Evolutionary conservation across 1,140 invertebrate species (phyloP), one percentile per base, ranked within the genome.

Genomic region (Bombus waltoni): DNA sequence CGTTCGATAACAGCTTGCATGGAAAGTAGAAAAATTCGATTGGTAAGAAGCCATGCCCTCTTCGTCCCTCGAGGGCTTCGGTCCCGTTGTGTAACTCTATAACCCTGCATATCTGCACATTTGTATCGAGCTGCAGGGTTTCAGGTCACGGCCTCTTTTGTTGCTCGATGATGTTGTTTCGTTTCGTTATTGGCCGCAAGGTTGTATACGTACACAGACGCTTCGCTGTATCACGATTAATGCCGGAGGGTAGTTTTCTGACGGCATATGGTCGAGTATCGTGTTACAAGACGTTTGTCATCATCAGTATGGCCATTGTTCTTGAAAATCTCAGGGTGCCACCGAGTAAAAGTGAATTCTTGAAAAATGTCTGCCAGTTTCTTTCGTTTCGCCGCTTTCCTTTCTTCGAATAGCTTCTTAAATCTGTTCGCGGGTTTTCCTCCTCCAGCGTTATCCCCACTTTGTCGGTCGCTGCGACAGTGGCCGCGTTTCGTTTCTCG

Each of bases 211-310:
- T 59, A 80, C 47, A 57, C 65, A 77, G 78, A 86, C 78, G 83
- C 81, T 84, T 84, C 71, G n/a, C 47, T 81, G 89, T 89, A 87
- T 85, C 82, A 74, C 76, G 78, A 88, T 84, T 79, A 83, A 87
- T 87, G 71, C 65, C 38, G n/a, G 87, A 92, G 93, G 94, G 93
- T 93, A 89, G 87, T 82, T 91, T 28, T 91, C n/a, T 87, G 83
- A 89, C 81, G 91, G 91, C 94, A 94, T 94, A 94, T 94, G 94
- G 94, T 88, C 90, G 76, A 73, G 91, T 95, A 95, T 95, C 94
- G 88, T 87, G 89, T 95, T 95, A 94, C 94, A 78, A 91, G 92
- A 93, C 94, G 94, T 95, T 95, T 95, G 93, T 95, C 94, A 95
- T 95, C 93, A 95, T 94, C 94, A 95, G 92, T 91, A 86, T 59